Base-by-base conservation (phyloP, 2,113 vertebrate genomes). In the Centropus unirufus region DNA sequence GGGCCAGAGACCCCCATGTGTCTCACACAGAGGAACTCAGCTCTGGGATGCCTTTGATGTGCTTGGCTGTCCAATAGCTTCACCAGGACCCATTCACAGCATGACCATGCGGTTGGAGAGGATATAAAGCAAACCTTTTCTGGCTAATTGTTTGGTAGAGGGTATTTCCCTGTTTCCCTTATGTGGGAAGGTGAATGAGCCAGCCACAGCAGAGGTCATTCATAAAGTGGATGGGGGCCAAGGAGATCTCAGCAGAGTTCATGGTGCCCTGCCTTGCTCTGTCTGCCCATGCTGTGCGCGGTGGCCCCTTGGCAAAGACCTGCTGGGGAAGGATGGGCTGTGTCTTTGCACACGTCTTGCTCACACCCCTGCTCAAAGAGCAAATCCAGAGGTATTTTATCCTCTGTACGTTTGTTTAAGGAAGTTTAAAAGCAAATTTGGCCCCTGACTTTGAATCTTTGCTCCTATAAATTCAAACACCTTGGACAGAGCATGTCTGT, bases 401-500 rank as follows among this genome's bases (percentile, higher is more conserved):
- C 83, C 85, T 79, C 89, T 77, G 85, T 90, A 88, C 69, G 1
- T 96, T 97, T 96, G 84, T 95, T 96, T 96, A 96, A 97, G 94
- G 95, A 93, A 97, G 91, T 93, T 97, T 98, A 98, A 98, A 98
- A 98, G 98, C 97, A 97, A 97, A 98, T 97, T 98, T 98, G 98
- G 97, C 98, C 97, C 96, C 84, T 97, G 96, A 93, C 97, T 98
- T 96, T 95, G 96, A 97, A 97, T 94, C 81, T 59, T 88, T 34
- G 30, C 94, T 95, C 90, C 89, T 92, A 92, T 95, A 97, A 97
- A 97, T 97, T 97, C 95, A 98, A 95, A 98, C 94, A 97, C 96
- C 96, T 97, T 94, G 92, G 95, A 89, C 82, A 97, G 94, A 89
- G 93, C 96, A 97, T 95, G 95, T 93, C 95, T 98, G 94, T 92